Conservation (phyloP, 2,888 invertebrate species). For the Pammene fasciana region DNA sequence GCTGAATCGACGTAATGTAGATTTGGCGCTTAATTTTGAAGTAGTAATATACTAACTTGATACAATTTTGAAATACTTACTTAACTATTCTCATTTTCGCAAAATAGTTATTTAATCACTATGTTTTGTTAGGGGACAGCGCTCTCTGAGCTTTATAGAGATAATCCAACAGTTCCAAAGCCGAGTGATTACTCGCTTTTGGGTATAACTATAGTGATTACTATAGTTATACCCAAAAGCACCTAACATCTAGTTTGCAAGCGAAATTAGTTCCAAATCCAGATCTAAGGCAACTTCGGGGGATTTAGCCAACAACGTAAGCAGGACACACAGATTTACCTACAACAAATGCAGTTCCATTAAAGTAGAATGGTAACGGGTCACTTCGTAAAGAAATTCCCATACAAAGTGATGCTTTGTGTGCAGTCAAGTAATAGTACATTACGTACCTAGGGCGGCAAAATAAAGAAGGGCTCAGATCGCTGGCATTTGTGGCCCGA, state of each 20-base stretch:
- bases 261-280: constrained; percentile 37
- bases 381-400: too few species aligned
- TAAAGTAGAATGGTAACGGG: background rate
- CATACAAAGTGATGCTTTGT: too few species aligned
- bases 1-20: background rate
- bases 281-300: constrained; percentile 10
- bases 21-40: background rate
- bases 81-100: too few species aligned
- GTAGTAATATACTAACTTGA: too few species aligned
- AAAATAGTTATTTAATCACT: too few species aligned
- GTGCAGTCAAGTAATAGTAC: too few species aligned
- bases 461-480: too few species aligned
- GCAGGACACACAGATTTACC: background rate
- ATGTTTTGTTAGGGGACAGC: too few species aligned
- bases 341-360: background rate
- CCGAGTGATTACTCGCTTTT: background rate
- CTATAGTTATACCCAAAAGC: background rate
- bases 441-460: too few species aligned
- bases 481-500: too few species aligned
- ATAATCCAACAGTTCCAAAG: background rate
- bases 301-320: background rate
- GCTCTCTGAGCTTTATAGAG: too few species aligned
- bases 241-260: constrained; percentile 10
- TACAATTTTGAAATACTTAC: too few species aligned
- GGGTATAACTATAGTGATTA: background rate